Conservation (phyloP, 2,113 vertebrate species). For the Synchiropus splendidus region DNA sequence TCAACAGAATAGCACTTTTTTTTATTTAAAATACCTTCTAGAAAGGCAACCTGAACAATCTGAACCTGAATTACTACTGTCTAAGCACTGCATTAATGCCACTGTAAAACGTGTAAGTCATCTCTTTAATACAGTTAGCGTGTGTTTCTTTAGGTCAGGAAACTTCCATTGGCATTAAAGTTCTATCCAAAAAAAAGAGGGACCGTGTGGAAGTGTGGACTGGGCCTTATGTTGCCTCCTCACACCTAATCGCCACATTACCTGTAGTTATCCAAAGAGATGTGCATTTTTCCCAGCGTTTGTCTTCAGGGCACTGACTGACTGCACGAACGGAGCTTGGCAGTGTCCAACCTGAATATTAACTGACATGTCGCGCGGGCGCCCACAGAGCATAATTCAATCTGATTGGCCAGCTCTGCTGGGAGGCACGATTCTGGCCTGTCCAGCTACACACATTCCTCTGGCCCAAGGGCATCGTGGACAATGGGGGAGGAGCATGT, state of each 20-base stretch:
- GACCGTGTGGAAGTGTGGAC: too few relatives aligned
- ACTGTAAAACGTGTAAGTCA: too few relatives aligned
- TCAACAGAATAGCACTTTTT: too few relatives aligned
- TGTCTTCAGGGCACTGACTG: slow-evolving; percentile 57
- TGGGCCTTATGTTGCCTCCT: too few relatives aligned
- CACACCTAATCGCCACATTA: slow-evolving; percentile 9
- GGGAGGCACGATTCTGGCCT: slow-evolving; percentile 67
- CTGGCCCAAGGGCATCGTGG: slow-evolving; percentile 49
- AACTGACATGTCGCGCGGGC: slow-evolving; percentile 49
- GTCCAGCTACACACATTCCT: slow-evolving; percentile 60
- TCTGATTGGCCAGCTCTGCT: slow-evolving; percentile 67
- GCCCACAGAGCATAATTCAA: slow-evolving; percentile 62
- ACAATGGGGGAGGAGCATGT: slow-evolving; percentile 27
- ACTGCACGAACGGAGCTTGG: slow-evolving; percentile 40
- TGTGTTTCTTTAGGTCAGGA: too few relatives aligned
- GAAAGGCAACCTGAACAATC: too few relatives aligned
- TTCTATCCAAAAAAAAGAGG: too few relatives aligned
- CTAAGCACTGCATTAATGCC: too few relatives aligned
- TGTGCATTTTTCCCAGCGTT: slow-evolving; percentile 39
- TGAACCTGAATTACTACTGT: too few relatives aligned
- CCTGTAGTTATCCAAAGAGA: slow-evolving; percentile 40
- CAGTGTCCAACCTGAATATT: slow-evolving; percentile 54
- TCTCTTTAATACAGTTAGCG: too few relatives aligned
- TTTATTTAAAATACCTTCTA: too few relatives aligned
- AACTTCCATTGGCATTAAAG: too few relatives aligned